Base-by-base conservation (phyloP, 2,797 vertebrate species). In the Rhincodon typus region DNA sequence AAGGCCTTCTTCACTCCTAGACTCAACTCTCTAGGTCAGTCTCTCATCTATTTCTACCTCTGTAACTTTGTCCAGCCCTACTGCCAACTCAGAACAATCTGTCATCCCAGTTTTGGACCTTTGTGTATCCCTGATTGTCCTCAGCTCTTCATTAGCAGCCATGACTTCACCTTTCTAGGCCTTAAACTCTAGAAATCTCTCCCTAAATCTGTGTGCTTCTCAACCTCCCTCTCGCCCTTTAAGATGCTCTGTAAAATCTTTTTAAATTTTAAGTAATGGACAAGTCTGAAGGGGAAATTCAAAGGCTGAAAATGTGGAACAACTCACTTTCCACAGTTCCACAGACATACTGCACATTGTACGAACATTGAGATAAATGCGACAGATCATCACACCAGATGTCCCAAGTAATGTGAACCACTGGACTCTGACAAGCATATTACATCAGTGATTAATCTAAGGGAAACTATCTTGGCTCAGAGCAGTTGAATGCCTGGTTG, bases 371-470 rank as follows among this genome's bases (percentile, higher is more conserved):
- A 21, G 53, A 19, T 90, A 19, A 90, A 62, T 62, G 13, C 15
- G 5, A 90, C 53, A 62, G 57, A 62, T 90, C 87, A 62, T 90
- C 87, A n/a, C 21, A 90, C 17, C 87, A 90, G 87, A 90, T 90
- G 7, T 17, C 13, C 53, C 30, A 62, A 88, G 50, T 57, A 88
- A 53, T 57, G n/a, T 90, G 87, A 53, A 88, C 86, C 15, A 66
- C 53, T 17, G 10, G 30, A 25, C 17, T n/a, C 87, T 90, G 87
- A 90, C 87, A 90, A 90, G 34, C 30, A 34, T 62, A 90, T 90
- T 62, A 66, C 27, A 90, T 62, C 34, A 0, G 53, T 34, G 62
- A 90, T 90, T 90, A 90, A 57, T 90, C 87, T 53, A 4, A 66
- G 30, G 86, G 87, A 90, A 90, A 90, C 27, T 5, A 90, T 21